A percentile compares a stretch with the other conserved stretches of the same genome.
These are phyloP conservation scores for Aplidium turbinatum DNA, from an alignment of 23 tunicate species.

Conservation along the genomic window DNA sequence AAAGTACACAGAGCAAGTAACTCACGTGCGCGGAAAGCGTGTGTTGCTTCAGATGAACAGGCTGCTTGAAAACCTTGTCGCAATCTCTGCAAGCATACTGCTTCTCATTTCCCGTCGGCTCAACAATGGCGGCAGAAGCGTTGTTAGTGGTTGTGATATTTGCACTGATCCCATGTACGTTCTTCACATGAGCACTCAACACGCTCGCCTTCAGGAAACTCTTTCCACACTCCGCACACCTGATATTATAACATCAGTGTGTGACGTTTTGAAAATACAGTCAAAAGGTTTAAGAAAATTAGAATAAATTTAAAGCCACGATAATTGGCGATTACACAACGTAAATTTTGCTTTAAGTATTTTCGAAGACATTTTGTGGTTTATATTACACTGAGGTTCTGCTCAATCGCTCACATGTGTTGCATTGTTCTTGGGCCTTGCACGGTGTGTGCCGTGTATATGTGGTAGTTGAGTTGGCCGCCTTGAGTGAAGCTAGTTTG, in stretches of 20 bases:
- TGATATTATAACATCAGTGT: conserved; percentile 1
- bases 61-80: conserved; percentile 62
- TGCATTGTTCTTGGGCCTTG: conserved; percentile 54
- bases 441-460: conserved; percentile 74
- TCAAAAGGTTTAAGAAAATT: too few species aligned
- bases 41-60: conserved; percentile 69
- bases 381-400: too few species aligned
- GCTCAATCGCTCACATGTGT: conserved; percentile 71
- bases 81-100: conserved; percentile 46
- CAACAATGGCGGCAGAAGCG: neutral
- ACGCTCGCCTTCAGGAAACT: conserved; percentile 66
- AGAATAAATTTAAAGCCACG: too few species aligned
- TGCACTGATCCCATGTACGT: conserved; percentile 53
- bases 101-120: conserved; percentile 10
- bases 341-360: too few species aligned
- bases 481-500: conserved; percentile 55
- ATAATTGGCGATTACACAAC: too few species aligned
- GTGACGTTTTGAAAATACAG: neutral
- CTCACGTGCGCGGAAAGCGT: conserved; percentile 78
- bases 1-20: too few species aligned
- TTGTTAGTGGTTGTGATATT: neutral
- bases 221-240: conserved; percentile 75
- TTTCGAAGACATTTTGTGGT: too few species aligned
- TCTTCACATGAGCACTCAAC: conserved; percentile 54
- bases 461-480: conserved; percentile 70